phyloP scores from a whole-genome alignment of 2,888 invertebrate genomes.

The Megastigmus dorsalis region DNA sequence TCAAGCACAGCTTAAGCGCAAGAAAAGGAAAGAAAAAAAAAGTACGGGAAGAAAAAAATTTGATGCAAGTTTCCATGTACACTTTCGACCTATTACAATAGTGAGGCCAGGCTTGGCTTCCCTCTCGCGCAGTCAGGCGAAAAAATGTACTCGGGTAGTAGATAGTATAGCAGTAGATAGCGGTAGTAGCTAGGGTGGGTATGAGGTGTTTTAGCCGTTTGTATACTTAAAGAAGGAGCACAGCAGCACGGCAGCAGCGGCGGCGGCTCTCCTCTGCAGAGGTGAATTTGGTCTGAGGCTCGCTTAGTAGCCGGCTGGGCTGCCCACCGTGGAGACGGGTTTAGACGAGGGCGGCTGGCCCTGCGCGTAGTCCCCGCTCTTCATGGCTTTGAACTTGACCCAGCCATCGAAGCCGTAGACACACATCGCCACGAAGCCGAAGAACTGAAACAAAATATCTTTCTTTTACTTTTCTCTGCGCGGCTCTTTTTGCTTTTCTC shows the following conservation, averaged over 20 bases:
- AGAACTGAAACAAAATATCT: constrained; percentile 83
- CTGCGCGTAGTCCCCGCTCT: constrained; percentile 83
- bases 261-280: too few relatives aligned
- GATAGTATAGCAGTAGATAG: too few relatives aligned
- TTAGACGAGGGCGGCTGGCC: constrained; percentile 81
- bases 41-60: neutral
- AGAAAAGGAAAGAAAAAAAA: neutral
- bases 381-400: constrained; percentile 83
- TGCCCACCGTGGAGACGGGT: constrained; percentile 78
- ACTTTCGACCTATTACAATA: neutral
- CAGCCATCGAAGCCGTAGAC: constrained; percentile 88
- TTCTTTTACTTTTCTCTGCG: too few relatives aligned
- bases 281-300: too few relatives aligned
- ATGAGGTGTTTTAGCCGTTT: too few relatives aligned
- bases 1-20: too few relatives aligned
- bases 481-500: too few relatives aligned
- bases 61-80: constrained; percentile 21
- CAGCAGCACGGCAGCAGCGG: too few relatives aligned
- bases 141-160: too few relatives aligned
- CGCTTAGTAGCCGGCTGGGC: constrained; percentile 73
- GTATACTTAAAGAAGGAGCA: too few relatives aligned
- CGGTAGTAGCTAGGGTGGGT: too few relatives aligned
- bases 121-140: neutral
- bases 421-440: constrained; percentile 88
- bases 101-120: neutral